Conservation (phyloP, 1,140 invertebrate species). For the Odontomachus brunneus region DNA sequence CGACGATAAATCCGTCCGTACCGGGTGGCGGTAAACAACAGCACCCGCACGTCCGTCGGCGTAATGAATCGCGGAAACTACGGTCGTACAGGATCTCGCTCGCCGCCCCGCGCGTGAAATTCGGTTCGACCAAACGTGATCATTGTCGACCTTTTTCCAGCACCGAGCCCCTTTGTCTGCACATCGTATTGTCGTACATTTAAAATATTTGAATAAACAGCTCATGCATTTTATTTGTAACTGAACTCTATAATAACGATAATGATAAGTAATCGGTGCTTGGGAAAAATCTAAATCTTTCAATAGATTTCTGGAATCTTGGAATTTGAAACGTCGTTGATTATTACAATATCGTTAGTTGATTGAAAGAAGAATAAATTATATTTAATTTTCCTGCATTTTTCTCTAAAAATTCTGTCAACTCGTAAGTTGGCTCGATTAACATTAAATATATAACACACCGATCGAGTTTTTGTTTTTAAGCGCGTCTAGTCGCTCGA, state of each 20-base stretch:
- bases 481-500: conserved; percentile 1
- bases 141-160: not conserved
- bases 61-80: conserved; percentile 56
- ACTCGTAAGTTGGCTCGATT: not conserved
- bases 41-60: not conserved
- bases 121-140: conserved; percentile 5
- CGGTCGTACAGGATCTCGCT: conserved; percentile 11
- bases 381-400: not conserved
- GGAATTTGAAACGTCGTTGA: not conserved
- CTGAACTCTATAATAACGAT: too few species aligned
- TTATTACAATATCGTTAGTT: not conserved
- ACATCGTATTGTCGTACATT: too few species aligned
- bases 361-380: not conserved
- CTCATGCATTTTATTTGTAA: too few species aligned
- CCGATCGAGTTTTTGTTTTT: conserved; percentile 17
- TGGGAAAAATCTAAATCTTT: too few species aligned
- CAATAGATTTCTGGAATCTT: too few species aligned
- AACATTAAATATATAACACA: not conserved
- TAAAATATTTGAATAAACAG: too few species aligned
- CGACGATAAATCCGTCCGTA: conserved; percentile 48
- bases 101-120: not conserved
- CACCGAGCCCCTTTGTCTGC: not conserved
- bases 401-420: not conserved
- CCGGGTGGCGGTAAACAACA: conserved; percentile 42
- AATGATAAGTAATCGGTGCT: too few species aligned